A percentile compares a stretch with the other conserved stretches of the same genome.
These are phyloP conservation scores for Thyatira batis DNA, from an alignment of 2,888 invertebrate species.

Conservation along the genomic window DNA sequence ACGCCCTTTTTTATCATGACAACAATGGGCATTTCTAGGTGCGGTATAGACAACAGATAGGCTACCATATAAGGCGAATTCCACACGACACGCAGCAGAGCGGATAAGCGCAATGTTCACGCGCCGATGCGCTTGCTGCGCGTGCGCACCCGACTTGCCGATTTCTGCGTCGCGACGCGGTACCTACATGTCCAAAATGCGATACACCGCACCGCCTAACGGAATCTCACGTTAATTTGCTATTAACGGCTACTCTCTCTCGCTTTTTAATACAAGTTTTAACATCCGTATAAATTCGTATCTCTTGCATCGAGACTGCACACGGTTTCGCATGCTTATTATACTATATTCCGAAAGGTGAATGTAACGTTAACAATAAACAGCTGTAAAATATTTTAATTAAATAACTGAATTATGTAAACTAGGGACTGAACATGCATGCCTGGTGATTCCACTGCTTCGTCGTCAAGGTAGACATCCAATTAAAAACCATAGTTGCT, in stretches of 20 bases:
- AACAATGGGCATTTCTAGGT: conserved; percentile 44
- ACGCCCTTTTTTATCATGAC: conserved; percentile 47
- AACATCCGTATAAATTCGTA: conserved; percentile 14
- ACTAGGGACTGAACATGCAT: no score
- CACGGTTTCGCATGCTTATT: conserved; percentile 19
- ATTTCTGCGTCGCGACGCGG: conserved; percentile 31
- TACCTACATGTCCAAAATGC: conserved; percentile 20
- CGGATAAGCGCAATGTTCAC: conserved; percentile 51
- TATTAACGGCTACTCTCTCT: conserved; percentile 43
- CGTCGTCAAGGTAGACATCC: no score
- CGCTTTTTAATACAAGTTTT: conserved; percentile 22
- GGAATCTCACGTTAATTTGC: conserved; percentile 46
- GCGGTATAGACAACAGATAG: conserved; percentile 38
- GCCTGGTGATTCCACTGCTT: no score
- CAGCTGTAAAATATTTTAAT: no score
- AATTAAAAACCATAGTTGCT: no score
- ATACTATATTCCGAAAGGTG: conserved; percentile 19
- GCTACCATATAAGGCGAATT: conserved; percentile 74
- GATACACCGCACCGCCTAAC: conserved; percentile 32
- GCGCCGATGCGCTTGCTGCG: conserved; percentile 31
- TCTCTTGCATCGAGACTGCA: conserved; percentile 22
- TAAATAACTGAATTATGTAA: no score
- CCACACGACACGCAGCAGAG: conserved; percentile 53
- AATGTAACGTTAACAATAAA: conserved; percentile 14
- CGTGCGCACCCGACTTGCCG: conserved; percentile 27